Evolutionary conservation across 2,797 vertebrate species (phyloP).

Genomic region (Euphonia xanthogaster): DNA sequence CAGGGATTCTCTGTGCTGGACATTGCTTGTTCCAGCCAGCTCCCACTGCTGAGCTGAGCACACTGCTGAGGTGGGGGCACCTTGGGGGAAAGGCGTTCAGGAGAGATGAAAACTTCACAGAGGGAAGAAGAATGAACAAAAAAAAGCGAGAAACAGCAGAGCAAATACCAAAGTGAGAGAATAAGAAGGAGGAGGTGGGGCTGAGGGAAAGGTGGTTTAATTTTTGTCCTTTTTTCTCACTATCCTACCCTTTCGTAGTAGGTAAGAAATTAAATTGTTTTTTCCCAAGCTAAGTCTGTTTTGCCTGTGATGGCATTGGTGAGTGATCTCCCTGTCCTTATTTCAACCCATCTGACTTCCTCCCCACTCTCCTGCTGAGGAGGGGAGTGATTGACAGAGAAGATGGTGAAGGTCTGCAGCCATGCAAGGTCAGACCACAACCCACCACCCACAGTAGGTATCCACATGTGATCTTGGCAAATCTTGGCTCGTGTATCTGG

Average conservation of each 20-base stretch:
- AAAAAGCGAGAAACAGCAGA: neutral
- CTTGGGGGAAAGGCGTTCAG: fast-evolving
- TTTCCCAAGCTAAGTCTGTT: neutral
- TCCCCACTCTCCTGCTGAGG: neutral
- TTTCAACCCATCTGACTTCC: neutral
- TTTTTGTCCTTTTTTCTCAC: neutral
- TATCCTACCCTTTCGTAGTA: neutral
- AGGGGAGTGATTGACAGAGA: neutral
- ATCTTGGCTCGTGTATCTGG: fast-evolving
- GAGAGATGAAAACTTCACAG: neutral
- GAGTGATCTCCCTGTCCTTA: neutral
- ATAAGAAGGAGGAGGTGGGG: neutral
- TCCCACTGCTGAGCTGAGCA: neutral
- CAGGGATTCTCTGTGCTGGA: neutral
- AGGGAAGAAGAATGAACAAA: neutral
- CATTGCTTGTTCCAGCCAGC: neutral
- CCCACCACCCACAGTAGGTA: no score
- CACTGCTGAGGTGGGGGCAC: fast-evolving
- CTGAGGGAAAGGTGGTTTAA: neutral
- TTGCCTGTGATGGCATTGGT: neutral
- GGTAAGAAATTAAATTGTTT: neutral
- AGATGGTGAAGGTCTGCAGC: neutral
- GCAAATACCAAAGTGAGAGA: neutral
- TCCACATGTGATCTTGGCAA: neutral
- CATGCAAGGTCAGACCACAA: neutral